Base-by-base conservation (phyloP, 2,113 vertebrate genomes). In the Oncorhynchus mykiss region DNA sequence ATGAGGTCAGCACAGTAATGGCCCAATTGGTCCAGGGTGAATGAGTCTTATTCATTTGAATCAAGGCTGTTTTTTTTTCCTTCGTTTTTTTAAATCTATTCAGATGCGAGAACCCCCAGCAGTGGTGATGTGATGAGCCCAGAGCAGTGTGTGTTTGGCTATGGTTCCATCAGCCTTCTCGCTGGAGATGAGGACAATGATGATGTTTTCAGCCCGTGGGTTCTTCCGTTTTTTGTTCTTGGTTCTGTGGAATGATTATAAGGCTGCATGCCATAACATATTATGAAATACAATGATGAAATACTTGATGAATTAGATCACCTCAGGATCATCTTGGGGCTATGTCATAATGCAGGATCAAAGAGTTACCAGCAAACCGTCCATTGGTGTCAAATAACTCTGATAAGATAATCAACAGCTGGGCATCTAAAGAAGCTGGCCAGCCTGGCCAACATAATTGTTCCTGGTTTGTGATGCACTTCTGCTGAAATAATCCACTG, bases 161-260 rank as follows among this genome's bases (percentile, higher is more conserved):
- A 86, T 25, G 89, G 87, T 11, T 84, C 90, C 71, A 70, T 88
- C 64, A 82, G 89, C 59, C 90, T 88, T 22, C 78, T 93, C 66
- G 75, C 78, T 7, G 90, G 88, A 73, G 91, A 93, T 0, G 91
- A 92, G 24, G 91, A 93, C 0, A 83, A 90, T 0, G 87, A 93
- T 6, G 81, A 85, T 12, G 75, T 87, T 59, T 94, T 94, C 57
- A 90, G 84, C 75, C 93, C 93, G 93, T 94, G 76, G 89, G 92
- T 90, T 7, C 67, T 27, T 27, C 18, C 8, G 11, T 48, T 25
- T 9, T 69, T 29, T 20, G 4, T 22, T 34, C n/a, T n/a, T 4
- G 4, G 18, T 22, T 20, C 1, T 25, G n/a, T 27, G 57, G 20
- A 6, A 24, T 13, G 22, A 16, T 67, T 67, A 14, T 66, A 64